A percentile compares a stretch with the other conserved stretches of the same genome.
phyloP scores from a whole-genome alignment of 2,888 invertebrate genomes.

The Lottia scabra region DNA sequence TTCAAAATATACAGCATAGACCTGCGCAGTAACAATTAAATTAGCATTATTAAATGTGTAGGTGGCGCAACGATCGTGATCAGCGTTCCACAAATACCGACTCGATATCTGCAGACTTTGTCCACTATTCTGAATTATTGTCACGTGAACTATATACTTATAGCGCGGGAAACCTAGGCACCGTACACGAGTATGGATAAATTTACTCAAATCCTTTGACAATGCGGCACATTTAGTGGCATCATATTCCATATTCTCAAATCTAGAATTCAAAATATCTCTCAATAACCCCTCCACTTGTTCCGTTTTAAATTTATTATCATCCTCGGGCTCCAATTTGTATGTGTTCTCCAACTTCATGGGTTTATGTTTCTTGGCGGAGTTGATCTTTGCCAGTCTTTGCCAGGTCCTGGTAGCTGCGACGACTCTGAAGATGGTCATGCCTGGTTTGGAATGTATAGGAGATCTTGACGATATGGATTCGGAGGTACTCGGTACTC shows the following conservation, averaged over 20 bases:
- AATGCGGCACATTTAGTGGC: slow-evolving; percentile 43
- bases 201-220: slow-evolving; percentile 43
- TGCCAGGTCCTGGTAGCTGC: slow-evolving; percentile 55
- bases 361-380: slow-evolving; percentile 29
- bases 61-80: slow-evolving; percentile 55
- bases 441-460: slow-evolving; percentile 18
- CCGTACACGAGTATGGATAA: slow-evolving; percentile 52
- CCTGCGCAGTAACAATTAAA: slow-evolving; percentile 53
- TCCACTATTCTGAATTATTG: slow-evolving; percentile 53
- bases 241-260: slow-evolving; percentile 46
- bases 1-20: slow-evolving; percentile 57
- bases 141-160: slow-evolving; percentile 55
- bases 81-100: slow-evolving; percentile 51
- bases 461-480: slow-evolving; percentile 30
- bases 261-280: slow-evolving; percentile 41
- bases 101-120: slow-evolving; percentile 58
- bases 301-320: slow-evolving; percentile 38
- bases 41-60: slow-evolving; percentile 48
- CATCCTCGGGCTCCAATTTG: slow-evolving; percentile 48
- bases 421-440: slow-evolving; percentile 52
- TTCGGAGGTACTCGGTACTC: slow-evolving; percentile 17
- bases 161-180: slow-evolving; percentile 52
- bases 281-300: slow-evolving; percentile 45
- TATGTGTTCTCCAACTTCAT: slow-evolving; percentile 54
- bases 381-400: slow-evolving; percentile 39